These are phyloP conservation scores for Melanostoma scalare DNA, from an alignment of 2,888 invertebrate species.

Conservation along the genomic window DNA sequence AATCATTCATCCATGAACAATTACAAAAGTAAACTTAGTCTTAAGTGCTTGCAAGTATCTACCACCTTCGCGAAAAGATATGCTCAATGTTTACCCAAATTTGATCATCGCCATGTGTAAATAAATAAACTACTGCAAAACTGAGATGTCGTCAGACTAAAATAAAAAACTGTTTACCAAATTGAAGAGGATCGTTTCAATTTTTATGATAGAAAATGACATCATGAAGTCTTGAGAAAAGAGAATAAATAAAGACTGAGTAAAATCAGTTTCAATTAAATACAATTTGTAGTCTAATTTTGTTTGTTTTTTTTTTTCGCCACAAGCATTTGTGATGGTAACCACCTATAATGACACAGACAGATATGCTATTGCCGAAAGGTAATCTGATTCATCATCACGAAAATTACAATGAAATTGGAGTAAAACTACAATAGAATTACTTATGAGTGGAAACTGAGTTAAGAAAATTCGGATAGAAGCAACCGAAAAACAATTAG, in stretches of 20 bases:
- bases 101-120: too few relatives aligned
- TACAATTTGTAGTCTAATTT: slow-evolving; percentile 15
- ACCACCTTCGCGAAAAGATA: too few relatives aligned
- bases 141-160: too few relatives aligned
- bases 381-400: background rate
- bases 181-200: too few relatives aligned
- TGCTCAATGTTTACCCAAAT: too few relatives aligned
- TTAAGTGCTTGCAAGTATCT: too few relatives aligned
- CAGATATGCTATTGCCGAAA: background rate
- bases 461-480: background rate
- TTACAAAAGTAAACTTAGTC: too few relatives aligned
- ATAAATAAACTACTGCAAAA: too few relatives aligned
- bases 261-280: slow-evolving; percentile 11
- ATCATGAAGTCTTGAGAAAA: background rate
- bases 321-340: background rate
- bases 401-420: background rate
- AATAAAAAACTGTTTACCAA: too few relatives aligned
- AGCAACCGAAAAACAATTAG: background rate
- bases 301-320: background rate
- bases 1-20: too few relatives aligned
- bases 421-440: slow-evolving; percentile 10
- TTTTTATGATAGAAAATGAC: background rate
- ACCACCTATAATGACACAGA: background rate
- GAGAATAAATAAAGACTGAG: background rate
- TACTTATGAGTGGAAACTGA: background rate